phyloP scores from a whole-genome alignment of 2,797 vertebrate genomes.

The Acropternis orthonyx region DNA sequence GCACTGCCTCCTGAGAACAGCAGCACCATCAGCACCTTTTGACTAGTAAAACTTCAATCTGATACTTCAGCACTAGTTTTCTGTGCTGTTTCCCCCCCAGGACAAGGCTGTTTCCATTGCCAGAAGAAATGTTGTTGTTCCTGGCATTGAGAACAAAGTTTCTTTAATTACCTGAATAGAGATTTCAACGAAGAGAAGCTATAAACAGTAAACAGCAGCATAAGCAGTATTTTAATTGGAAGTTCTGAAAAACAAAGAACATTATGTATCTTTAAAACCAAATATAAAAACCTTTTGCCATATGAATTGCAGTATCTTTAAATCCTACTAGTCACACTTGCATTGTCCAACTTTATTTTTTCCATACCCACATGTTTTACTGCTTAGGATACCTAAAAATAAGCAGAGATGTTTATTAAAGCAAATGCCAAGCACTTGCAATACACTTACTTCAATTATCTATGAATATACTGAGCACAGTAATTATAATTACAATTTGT shows the following conservation, averaged over 20 bases:
- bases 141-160: neutral
- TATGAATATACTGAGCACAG: neutral
- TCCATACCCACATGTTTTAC: neutral
- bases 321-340: neutral
- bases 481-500: neutral
- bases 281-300: neutral
- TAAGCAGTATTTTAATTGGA: constrained; percentile 89
- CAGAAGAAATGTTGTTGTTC: neutral
- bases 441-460: neutral
- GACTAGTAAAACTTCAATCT: neutral
- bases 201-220: constrained; percentile 89
- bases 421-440: neutral
- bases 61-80: neutral
- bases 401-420: neutral
- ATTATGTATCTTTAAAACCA: neutral
- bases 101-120: neutral
- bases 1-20: neutral
- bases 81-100: neutral
- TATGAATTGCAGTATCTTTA: neutral
- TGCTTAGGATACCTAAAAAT: neutral
- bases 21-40: neutral
- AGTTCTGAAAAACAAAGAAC: constrained; percentile 81
- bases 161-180: constrained; percentile 83
- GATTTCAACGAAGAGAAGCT: constrained; percentile 85
- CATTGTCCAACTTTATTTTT: neutral